Evolutionary conservation across 1,140 invertebrate genomes (phyloP), one percentile per base, ranked within the genome.

Genomic region (Mercenaria mercenaria): DNA sequence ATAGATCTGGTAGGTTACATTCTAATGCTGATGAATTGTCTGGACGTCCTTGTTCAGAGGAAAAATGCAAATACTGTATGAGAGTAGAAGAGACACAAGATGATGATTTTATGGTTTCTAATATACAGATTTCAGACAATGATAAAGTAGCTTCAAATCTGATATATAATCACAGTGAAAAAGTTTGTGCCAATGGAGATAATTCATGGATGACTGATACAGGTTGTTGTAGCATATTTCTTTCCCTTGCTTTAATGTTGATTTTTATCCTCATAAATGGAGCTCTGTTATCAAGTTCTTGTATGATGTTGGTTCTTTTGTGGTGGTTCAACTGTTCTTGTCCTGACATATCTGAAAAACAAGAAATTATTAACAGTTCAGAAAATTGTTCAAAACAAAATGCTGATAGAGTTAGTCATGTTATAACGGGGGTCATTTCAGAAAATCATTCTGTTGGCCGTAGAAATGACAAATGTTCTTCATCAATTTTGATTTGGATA

Each of bases 1-100:
- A 69, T 50, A 20, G 64, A 23, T 0, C 61, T 74, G 83, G 83
- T 26, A 67, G 69, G 13, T 43, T 76, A 43, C 69, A 86, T 39
- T 50, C 67, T 8, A 74, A 86, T 74, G 83, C 64, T 26, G 69
- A 83, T 84, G 81, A 13, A 41, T 29, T 67, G 37, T 69, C 56
- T 13, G 67, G 81, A 47, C 81, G 81, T 47, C 56, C 59, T 81
- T 81, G 79, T 41, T 18, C 23, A n/a, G 26, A 56, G 18, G 47
- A 59, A 13, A 82, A 23, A 11, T 82, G 50, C 32, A 50, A 11
- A 29, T 80, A 80, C 29, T 52, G 39, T 52, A 15, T 2, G 0
- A 4, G 29, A 52, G 26, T 41, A 26, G 79, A 56, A 61, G 79
- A 37, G 20, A 20, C 52, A 39, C 72, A 76, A 23, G 41, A n/a